Conservation (phyloP, 2,888 invertebrate genomes). For the Capitulum mitella region DNA sequence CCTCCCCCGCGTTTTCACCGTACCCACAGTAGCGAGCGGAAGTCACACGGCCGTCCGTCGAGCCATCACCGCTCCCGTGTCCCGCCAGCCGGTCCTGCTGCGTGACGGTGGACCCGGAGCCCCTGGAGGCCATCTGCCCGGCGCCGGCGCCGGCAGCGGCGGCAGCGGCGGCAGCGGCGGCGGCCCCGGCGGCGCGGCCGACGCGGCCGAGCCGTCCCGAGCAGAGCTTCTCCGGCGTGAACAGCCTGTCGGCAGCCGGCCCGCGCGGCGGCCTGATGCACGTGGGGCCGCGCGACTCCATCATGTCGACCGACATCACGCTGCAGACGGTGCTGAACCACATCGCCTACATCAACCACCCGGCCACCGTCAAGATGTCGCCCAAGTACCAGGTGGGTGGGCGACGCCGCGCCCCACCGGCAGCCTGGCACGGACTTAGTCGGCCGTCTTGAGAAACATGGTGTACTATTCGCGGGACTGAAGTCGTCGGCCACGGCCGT, state of each 20-base stretch:
- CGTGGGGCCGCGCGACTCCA: constrained; percentile 38
- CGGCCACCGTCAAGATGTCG: constrained; percentile 39
- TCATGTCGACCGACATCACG: constrained; percentile 42
- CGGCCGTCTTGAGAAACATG: too few species aligned
- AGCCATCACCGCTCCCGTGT: background rate
- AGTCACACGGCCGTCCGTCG: background rate
- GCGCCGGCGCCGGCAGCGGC: constrained; percentile 8
- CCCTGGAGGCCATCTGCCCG: constrained; percentile 16
- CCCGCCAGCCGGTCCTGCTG: constrained; percentile 26
- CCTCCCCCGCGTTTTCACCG: too few species aligned
- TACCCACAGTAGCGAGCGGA: too few species aligned
- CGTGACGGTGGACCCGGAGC: constrained; percentile 21
- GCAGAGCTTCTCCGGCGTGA: background rate
- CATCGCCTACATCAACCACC: constrained; percentile 51
- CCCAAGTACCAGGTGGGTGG: constrained; percentile 39
- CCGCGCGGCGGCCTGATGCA: background rate
- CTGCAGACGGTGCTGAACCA: constrained; percentile 51
- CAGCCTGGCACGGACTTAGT: too few species aligned
- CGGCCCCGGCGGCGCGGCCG: constrained; percentile 25
- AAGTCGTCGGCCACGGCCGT: too few species aligned
- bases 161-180: background rate
- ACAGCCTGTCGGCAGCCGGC: background rate
- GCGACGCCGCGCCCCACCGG: too few species aligned
- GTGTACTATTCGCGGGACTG: too few species aligned
- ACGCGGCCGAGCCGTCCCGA: background rate